Evolutionary conservation across 2,797 vertebrate genomes (phyloP), one percentile per base, ranked within the genome.

Genomic region (Spheniscus humboldti): DNA sequence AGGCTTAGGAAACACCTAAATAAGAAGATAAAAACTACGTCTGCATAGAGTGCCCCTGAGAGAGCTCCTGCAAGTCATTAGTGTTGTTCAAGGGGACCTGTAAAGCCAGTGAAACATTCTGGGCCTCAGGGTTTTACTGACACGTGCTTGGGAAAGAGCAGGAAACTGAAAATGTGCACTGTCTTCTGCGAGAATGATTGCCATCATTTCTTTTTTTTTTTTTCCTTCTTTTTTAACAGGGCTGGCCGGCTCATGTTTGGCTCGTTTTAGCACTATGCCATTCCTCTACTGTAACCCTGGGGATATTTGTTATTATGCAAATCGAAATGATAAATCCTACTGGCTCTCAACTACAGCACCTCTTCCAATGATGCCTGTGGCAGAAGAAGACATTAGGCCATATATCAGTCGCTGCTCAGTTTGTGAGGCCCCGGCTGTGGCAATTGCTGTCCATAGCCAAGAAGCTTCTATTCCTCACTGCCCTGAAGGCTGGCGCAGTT

Each of bases 271-370:
- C 97, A 99, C 99, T 74, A 99, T 99, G 99, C 99, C 99, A 41
- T 99, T 99, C 98, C 98, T 99, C 50, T 99, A 99, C 98, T 99
- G 99, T 97, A 99, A 99, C 92, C 99, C 99, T 3, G 99, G 99
- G 9, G 99, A 99, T 25, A 43, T 99, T 56, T 99, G 99, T 96
- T 99, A 99, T 88, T 99, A 99, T 1, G 99, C 99, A 96, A 99
- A 98, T 97, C 98, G 99, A 66, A 99, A 99, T 5, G 99, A 99
- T 96, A 99, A 99, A 97, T 99, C 99, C 94, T 99, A 99, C 97
- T 99, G 99, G 99, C 96, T 99, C 79, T 99, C 99, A 43, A 99
- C 99, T 35, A 99, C 99, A 2, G 99, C 99, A 18, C 98, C 99
- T 11, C 98, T 99, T 86, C 99, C 99, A 75, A 99, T 99, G 99